Evolutionary conservation across 2,888 invertebrate species (phyloP).

Genomic region (Parnassius smintheus): DNA sequence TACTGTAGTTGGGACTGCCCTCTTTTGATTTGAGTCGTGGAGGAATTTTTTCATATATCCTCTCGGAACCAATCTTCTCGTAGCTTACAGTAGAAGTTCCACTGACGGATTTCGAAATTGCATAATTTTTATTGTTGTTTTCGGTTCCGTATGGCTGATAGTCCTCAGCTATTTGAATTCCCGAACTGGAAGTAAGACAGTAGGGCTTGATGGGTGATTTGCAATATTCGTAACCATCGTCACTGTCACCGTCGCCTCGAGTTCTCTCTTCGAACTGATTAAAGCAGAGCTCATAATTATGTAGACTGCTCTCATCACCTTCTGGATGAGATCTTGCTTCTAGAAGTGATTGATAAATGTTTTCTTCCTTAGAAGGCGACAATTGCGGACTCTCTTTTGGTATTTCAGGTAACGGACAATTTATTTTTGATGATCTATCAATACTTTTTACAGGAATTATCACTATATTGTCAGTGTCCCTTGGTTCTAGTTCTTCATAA

Average conservation of each 20-base stretch:
- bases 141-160: constrained; percentile 59
- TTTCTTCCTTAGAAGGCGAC: constrained; percentile 44
- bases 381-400: constrained; percentile 47
- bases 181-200: constrained; percentile 65
- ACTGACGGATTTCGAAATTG: constrained; percentile 70
- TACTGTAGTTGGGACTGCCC: constrained; percentile 63
- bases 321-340: constrained; percentile 76
- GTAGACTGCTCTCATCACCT: constrained; percentile 73
- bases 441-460: constrained; percentile 59
- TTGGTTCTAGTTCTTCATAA: constrained; percentile 71
- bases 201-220: constrained; percentile 72
- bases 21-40: constrained; percentile 60
- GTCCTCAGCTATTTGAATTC: constrained; percentile 78
- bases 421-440: constrained; percentile 65
- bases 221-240: constrained; percentile 77
- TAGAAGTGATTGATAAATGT: constrained; percentile 71
- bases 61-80: constrained; percentile 72
- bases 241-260: constrained; percentile 71
- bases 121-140: constrained; percentile 58
- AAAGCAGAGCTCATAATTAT: constrained; percentile 78
- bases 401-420: constrained; percentile 76
- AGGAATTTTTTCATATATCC: constrained; percentile 75
- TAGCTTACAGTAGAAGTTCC: constrained; percentile 71
- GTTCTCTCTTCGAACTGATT: constrained; percentile 68
- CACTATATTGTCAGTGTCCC: constrained; percentile 54